Conservation (phyloP, 2,113 vertebrate species). For the Nyctereutes procyonoides region DNA sequence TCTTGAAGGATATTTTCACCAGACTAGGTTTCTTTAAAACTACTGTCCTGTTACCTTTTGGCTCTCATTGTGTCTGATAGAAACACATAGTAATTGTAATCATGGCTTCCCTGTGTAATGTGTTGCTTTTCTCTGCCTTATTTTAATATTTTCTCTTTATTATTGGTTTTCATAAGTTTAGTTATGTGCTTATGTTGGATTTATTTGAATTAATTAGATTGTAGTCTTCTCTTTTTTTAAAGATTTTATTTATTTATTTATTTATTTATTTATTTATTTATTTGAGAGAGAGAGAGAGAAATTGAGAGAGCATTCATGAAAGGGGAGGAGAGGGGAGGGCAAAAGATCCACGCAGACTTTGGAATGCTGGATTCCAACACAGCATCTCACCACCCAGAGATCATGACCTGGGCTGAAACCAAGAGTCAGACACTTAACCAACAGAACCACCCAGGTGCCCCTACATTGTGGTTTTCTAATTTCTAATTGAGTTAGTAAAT, state of each 20-base stretch:
- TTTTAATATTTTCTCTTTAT: background rate
- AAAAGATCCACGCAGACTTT: background rate
- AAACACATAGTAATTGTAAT: background rate
- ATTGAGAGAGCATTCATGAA: background rate
- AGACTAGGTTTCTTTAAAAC: slow-evolving; percentile 4
- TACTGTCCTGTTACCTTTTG: background rate
- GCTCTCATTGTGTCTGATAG: background rate
- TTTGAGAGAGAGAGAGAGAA: background rate
- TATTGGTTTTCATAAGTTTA: background rate
- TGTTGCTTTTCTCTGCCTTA: background rate
- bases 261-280: background rate
- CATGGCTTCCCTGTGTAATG: background rate
- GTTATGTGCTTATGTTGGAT: background rate
- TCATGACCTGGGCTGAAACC: background rate
- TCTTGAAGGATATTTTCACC: background rate
- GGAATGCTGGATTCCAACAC: background rate
- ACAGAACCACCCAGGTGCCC: background rate
- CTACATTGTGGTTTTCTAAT: background rate
- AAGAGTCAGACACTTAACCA: background rate
- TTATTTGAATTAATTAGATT: background rate
- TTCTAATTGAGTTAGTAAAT: slow-evolving; percentile 1
- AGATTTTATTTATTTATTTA: background rate
- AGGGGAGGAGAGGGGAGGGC: background rate
- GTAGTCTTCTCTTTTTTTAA: background rate
- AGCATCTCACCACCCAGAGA: background rate